Base-by-base conservation (phyloP, 2,797 vertebrate genomes). In the Erethizon dorsatum region DNA sequence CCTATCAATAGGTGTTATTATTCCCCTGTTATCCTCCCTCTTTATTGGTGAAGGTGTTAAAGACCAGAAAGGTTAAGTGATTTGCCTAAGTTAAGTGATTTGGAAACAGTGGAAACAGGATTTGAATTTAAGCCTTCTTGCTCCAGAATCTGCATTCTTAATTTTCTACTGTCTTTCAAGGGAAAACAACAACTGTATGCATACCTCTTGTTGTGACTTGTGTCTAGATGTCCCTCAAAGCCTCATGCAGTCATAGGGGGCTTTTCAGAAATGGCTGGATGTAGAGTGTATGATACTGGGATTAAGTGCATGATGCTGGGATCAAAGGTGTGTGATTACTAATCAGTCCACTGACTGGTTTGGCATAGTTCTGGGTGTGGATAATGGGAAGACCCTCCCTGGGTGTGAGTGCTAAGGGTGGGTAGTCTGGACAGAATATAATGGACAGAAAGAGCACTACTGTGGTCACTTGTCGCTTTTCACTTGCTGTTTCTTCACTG, bases 41-140 rank as follows among this genome's bases (percentile, higher is more conserved):
- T 79, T 41, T 85, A 78, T 2, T 73, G 20, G 5, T 0, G 8
- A 83, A 37, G 31, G 18, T 33, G 37, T 3, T 69, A 56, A 94
- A 91, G 9, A 47, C 63, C 6, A 47, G 56, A 33, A 85, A 83
- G 45, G 2, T n/a, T 83, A 54, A 94, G 47, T 90, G 45, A 85
- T 82, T 80, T 83, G 24, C 33, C 31, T 31, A 94, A 56, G 31
- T 83, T 83, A 50, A 52, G 56, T 33, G 69, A 47, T 13, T 83
- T 77, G 33, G 11, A 83, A 93, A 52, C 26, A 90, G 61, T n/a
- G 59, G 9, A 88, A 59, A 12, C 0, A 86, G 14, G 1, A 89
- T 92, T 69, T 84, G 61, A 94, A 96, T 50, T 85, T 45, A 80
- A 90, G 41, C 0, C 90, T 86, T 94, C 33, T 20, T 18, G 5